These are phyloP conservation scores for Eucriotettix oculatus DNA, from an alignment of 2,888 invertebrate genomes.

Conservation along the genomic window DNA sequence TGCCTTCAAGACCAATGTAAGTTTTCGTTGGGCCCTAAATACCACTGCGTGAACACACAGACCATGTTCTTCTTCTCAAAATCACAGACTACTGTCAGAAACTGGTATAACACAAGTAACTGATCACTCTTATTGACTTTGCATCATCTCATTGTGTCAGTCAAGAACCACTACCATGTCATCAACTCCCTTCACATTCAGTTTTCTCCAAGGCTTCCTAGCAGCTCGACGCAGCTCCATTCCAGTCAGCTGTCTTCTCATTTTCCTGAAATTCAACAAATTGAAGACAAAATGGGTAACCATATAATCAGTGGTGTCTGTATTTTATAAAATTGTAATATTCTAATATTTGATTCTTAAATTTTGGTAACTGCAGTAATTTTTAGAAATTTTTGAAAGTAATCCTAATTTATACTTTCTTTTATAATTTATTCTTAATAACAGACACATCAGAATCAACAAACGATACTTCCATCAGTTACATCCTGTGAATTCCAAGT, in stretches of 20 bases:
- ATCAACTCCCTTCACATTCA: conserved; percentile 26
- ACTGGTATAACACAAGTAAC: not conserved
- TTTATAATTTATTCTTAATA: too few relatives aligned
- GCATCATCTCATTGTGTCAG: conserved; percentile 19
- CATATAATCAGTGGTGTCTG: too few relatives aligned
- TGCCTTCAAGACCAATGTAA: conserved; percentile 8
- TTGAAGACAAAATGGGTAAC: not conserved
- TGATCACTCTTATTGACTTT: conserved; percentile 1
- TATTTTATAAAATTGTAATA: too few relatives aligned
- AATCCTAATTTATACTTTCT: too few relatives aligned
- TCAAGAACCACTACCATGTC: conserved; percentile 30
- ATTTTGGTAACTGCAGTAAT: too few relatives aligned
- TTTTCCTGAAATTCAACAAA: conserved; percentile 42
- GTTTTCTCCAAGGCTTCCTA: conserved; percentile 64
- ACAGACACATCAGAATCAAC: too few relatives aligned
- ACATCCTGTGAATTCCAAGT: too few relatives aligned
- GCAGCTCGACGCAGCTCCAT: conserved; percentile 68
- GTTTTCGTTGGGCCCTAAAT: not conserved
- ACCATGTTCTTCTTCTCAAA: not conserved
- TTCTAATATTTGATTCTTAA: too few relatives aligned
- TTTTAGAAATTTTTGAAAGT: too few relatives aligned
- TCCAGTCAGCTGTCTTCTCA: conserved; percentile 63
- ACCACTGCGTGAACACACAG: not conserved
- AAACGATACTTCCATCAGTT: too few relatives aligned
- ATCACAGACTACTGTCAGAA: not conserved